Base-by-base conservation (phyloP, 2,113 vertebrate genomes). In the Macheiramphus alcinus region DNA sequence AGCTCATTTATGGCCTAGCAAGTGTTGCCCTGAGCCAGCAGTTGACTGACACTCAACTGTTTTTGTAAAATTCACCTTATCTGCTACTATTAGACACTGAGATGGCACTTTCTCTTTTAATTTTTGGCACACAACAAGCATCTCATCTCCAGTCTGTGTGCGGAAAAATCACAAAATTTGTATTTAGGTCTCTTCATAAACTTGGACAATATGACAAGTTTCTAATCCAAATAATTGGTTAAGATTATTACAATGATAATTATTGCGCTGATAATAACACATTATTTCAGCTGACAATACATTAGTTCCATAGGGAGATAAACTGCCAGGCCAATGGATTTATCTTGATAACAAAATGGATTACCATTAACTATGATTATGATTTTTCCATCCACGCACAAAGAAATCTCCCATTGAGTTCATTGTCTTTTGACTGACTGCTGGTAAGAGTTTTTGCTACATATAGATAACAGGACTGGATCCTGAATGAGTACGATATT, bases 281-380 rank as follows among this genome's bases (percentile, higher is more conserved):
- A 68, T 94, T 91, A 94, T 94, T 97, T 94, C 55, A 95, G 32
- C 58, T 93, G 78, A 82, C 91, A 91, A 85, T 89, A 82, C n/a
- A 52, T 95, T 91, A 95, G 73, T 84, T 94, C 86, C 95, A 59
- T 87, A 78, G 71, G 83, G 95, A 93, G 95, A 95, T 91, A 94
- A 96, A 97, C 58, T 42, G 66, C 48, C 84, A 94, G 80, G 76
- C 80, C 56, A 89, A 53, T 73, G 73, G 80, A 91, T 97, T 96
- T 94, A 80, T 82, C 87, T 58, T 87, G 78, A 73, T 95, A 91
- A 89, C 73, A 93, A 95, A 94, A 85, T 71, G 66, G 83, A 90
- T 88, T 92, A 67, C 63, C 90, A 9, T 66, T 90, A 88, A 76
- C 53, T 86, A 27, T 62, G 32, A 52, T 42, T 70, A 45, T 76